Percentiles rank a stretch among this genome's conserved stretches.
phyloP scores from a whole-genome alignment of 2,113 vertebrate species.

The Mastomys natalensis region DNA sequence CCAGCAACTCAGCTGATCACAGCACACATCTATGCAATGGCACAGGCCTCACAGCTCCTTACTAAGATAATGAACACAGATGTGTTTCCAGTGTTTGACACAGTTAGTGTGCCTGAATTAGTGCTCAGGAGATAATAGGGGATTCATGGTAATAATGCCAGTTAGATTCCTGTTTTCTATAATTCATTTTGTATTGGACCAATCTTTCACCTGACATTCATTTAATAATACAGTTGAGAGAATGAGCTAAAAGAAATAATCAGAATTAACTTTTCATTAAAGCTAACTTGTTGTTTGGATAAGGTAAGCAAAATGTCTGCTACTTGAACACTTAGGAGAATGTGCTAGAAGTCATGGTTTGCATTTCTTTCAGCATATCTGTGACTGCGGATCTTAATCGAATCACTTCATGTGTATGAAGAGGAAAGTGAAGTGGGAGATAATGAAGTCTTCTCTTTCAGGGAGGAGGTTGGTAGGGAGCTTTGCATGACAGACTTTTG shows the following conservation, averaged over 20 bases:
- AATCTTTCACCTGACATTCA: constrained; percentile 73
- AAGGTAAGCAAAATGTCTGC: background rate
- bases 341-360: background rate
- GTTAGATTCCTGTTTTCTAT: constrained; percentile 74
- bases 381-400: background rate
- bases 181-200: constrained; percentile 69
- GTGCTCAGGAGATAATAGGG: constrained; percentile 77
- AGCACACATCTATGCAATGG: constrained; percentile 49
- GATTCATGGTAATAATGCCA: constrained; percentile 74
- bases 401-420: background rate
- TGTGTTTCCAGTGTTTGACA: constrained; percentile 72
- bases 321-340: constrained; percentile 44
- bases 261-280: constrained; percentile 42
- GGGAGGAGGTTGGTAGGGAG: background rate
- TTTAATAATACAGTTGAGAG: constrained; percentile 71
- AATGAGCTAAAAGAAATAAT: constrained; percentile 65
- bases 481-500: background rate
- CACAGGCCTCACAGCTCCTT: background rate
- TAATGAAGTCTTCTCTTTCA: background rate
- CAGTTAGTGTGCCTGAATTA: constrained; percentile 74
- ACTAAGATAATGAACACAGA: constrained; percentile 61
- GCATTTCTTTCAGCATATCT: constrained; percentile 34
- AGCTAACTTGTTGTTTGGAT: constrained; percentile 43
- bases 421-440: background rate
- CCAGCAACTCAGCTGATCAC: constrained; percentile 47